Conservation (phyloP, 2,888 invertebrate species). For the Diogma glabrata region DNA sequence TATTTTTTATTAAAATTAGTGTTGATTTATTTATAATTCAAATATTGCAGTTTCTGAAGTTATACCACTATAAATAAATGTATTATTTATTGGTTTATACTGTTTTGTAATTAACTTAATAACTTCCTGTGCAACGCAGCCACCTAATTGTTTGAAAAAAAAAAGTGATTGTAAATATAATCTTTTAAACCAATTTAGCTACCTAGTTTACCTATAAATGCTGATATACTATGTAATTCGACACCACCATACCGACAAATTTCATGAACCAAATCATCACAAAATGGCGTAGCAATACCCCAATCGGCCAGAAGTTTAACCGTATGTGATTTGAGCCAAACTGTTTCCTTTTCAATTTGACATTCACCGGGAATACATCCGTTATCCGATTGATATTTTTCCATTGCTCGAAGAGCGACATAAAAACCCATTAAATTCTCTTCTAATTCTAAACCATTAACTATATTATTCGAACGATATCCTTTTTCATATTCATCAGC, state of each 20-base stretch:
- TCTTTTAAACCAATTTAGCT: neutral
- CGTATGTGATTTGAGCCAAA: conserved; percentile 64
- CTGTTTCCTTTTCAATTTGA: conserved; percentile 82
- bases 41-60: conserved; percentile 75
- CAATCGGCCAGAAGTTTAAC: conserved; percentile 73
- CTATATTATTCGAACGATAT: conserved; percentile 47
- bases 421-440: conserved; percentile 84
- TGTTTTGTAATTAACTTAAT: conserved; percentile 93
- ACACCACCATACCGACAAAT: conserved; percentile 91
- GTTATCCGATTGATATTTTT: conserved; percentile 79
- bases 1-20: neutral
- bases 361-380: conserved; percentile 83
- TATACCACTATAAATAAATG: conserved; percentile 90
- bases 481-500: conserved; percentile 68
- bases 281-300: conserved; percentile 64
- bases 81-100: conserved; percentile 92
- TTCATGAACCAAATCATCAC: conserved; percentile 91
- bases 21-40: conserved; percentile 47
- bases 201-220: conserved; percentile 62
- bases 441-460: conserved; percentile 64
- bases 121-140: conserved; percentile 90
- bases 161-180: neutral
- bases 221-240: conserved; percentile 88
- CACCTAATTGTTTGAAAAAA: conserved; percentile 47
- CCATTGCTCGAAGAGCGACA: conserved; percentile 79